Evolutionary conservation across 2,113 vertebrate species (phyloP).

Genomic region (Sigmodon hispidus): DNA sequence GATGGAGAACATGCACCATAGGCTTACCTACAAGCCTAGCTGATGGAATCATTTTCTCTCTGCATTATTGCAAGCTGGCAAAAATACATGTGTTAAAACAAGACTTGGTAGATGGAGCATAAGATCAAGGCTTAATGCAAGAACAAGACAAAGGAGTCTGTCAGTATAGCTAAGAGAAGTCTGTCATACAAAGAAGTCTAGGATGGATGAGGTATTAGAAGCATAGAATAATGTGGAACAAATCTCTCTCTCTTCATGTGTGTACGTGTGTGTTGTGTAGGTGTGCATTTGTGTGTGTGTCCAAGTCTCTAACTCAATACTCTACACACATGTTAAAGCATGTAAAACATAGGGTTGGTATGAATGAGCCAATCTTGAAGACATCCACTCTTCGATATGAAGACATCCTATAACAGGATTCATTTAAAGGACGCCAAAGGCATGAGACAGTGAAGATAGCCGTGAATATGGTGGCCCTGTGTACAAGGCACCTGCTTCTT

Average conservation of each 20-base stretch:
- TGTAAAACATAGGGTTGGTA: neutral
- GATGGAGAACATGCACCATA: neutral
- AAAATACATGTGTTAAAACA: neutral
- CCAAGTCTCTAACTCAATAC: neutral
- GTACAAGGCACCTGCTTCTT: neutral
- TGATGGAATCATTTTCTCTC: neutral
- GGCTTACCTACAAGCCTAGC: neutral
- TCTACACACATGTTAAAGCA: neutral
- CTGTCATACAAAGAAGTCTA: neutral
- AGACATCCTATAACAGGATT: neutral
- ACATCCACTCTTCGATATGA: neutral
- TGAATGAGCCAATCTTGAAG: neutral
- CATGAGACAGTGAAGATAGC: neutral
- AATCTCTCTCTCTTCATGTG: neutral
- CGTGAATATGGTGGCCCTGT: fast-evolving
- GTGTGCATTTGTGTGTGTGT: neutral
- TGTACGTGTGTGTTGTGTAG: neutral
- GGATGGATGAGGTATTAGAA: neutral
- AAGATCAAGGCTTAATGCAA: neutral
- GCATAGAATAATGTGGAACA: neutral
- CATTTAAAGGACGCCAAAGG: neutral
- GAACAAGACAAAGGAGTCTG: neutral
- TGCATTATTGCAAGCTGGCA: neutral
- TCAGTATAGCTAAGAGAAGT: neutral
- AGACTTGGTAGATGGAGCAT: neutral